These are phyloP conservation scores for Nomada goodeniana DNA, from an alignment of 2,888 invertebrate genomes.

Conservation along the genomic window DNA sequence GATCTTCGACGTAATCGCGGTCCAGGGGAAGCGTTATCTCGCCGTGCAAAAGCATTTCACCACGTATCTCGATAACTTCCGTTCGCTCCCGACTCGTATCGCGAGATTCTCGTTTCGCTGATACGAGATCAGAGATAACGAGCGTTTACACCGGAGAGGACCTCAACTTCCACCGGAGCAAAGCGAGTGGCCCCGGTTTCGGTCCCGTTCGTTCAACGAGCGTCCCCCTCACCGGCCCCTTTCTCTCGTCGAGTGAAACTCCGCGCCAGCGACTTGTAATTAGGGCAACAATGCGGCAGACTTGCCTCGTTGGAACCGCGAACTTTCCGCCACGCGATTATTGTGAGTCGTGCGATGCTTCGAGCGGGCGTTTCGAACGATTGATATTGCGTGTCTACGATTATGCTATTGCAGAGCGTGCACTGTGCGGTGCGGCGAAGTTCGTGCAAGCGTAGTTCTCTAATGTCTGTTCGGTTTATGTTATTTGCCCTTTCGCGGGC, in stretches of 20 bases:
- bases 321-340: constrained; percentile 75
- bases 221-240: background rate
- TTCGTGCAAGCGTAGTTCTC: too few species aligned
- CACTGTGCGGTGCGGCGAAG: too few species aligned
- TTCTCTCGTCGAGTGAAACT: constrained; percentile 15
- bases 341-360: constrained; percentile 65
- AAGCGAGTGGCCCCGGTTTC: constrained; percentile 66
- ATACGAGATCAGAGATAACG: constrained; percentile 71
- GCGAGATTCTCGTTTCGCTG: constrained; percentile 58
- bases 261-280: constrained; percentile 70
- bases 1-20: background rate
- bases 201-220: constrained; percentile 39
- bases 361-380: constrained; percentile 62
- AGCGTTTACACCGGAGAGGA: constrained; percentile 70
- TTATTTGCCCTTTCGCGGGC: too few species aligned
- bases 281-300: constrained; percentile 73
- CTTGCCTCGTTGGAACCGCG: constrained; percentile 59
- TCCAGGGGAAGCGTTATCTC: constrained; percentile 12
- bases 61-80: constrained; percentile 56
- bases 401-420: too few species aligned
- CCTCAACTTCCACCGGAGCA: constrained; percentile 59
- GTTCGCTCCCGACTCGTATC: constrained; percentile 38
- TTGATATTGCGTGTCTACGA: constrained; percentile 58
- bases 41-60: constrained; percentile 19
- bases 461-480: too few species aligned